A percentile compares a stretch with the other conserved stretches of the same genome.
Conservation (phyloP, 2,113 vertebrate species). For the Aldabrachelys gigantea region DNA sequence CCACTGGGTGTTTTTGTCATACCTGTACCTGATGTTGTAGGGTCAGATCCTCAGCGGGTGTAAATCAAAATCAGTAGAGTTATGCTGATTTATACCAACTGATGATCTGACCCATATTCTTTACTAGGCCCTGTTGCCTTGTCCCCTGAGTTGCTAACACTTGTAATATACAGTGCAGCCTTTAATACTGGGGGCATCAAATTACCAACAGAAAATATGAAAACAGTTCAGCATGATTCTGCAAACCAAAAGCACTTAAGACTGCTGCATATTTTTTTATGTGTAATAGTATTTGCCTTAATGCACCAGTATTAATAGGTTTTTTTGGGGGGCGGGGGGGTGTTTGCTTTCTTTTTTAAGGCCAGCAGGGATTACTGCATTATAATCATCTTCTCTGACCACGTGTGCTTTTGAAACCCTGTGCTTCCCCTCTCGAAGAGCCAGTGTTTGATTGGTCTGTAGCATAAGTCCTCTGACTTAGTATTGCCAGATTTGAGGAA, state of each 20-base stretch:
- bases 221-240: not conserved
- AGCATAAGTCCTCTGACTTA: not conserved
- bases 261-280: not conserved
- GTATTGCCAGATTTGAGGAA: not conserved
- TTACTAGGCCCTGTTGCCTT: not conserved
- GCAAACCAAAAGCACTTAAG: accelerated
- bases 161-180: not conserved
- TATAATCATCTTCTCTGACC: accelerated
- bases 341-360: not conserved
- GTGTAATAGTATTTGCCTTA: not conserved
- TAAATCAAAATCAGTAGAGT: not conserved
- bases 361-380: not conserved
- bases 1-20: not conserved
- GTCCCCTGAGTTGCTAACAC: not conserved
- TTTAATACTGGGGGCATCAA: not conserved
- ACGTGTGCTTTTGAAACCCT: not conserved
- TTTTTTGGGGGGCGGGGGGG: no score
- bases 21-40: not conserved
- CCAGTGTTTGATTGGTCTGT: accelerated
- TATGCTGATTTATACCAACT: accelerated
- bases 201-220: accelerated
- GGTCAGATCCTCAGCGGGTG: accelerated
- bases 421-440: not conserved
- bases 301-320: not conserved
- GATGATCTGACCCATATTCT: not conserved